Base-by-base conservation (phyloP, 2,797 vertebrate genomes). In the Peromyscus melanophrys region DNA sequence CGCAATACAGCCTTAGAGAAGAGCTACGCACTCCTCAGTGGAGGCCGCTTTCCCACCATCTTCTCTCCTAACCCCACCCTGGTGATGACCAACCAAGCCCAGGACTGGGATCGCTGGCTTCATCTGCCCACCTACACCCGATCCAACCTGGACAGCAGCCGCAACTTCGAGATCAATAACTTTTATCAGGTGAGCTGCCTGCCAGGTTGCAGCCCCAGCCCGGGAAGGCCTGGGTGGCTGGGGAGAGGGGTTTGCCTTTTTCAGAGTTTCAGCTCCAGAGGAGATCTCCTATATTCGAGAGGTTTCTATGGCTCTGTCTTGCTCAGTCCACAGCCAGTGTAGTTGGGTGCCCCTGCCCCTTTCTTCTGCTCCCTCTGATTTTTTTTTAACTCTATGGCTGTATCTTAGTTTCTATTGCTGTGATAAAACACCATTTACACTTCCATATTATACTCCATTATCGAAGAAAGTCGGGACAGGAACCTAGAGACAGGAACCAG, bases 141-240 rank as follows among this genome's bases (percentile, higher is more conserved):
- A 34, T 98, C 97, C 97, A 98, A 98, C 90, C 90, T 98, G 96
- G 98, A 99, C 9, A 61, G 82, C 0, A 59, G 97, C 81, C 97
- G 98, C 13, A 96, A 98, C n/a, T 34, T 69, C 1, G 94, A 98
- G 27, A 97, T 99, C 80, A 82, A 76, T 3, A 83, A 87, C n/a
- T 99, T 99, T 95, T 97, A 98, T 73, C 94, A 98, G 98, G 99
- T 99, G 90, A 97, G 96, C 16, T 4, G n/a, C 6, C 71, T 1
- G 9, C 29, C 43, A 6, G 10, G 21, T 16, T 1, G 9, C 59
- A 4, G 16, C 12, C 46, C 8, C 59, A 4, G 3, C 1, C 55
- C 1, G 0, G 21, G 13, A 37, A 46, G 71, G 27, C 55, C 37
- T 23, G 6, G 14, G 31, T 52, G 25, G 40, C 17, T 14, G 4